Percentiles rank a stretch among this genome's conserved stretches.
Evolutionary conservation across 2,113 vertebrate genomes (phyloP).

Genomic region (Pachycephala philippinensis): DNA sequence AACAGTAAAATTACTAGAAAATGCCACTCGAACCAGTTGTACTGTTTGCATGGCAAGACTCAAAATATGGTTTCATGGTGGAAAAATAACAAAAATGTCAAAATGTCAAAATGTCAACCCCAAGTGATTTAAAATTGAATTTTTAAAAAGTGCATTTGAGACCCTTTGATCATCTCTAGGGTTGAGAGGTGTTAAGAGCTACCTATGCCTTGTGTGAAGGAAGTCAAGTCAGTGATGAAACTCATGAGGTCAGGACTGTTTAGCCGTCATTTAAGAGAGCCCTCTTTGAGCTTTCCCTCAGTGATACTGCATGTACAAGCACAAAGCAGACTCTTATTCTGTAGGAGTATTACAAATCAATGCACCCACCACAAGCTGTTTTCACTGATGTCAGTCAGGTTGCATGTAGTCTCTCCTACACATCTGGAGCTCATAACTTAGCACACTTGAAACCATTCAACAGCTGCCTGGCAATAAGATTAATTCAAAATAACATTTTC

Average conservation of each 20-base stretch:
- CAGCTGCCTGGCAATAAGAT: neutral
- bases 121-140: neutral
- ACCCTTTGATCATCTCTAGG: neutral
- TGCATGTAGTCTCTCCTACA: neutral
- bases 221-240: neutral
- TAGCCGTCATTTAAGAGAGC: neutral
- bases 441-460: neutral
- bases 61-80: neutral
- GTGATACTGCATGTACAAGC: neutral
- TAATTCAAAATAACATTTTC: neutral
- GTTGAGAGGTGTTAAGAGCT: neutral
- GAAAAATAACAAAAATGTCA: neutral
- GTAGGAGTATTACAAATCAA: neutral
- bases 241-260: neutral
- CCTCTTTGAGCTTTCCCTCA: neutral
- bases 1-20: neutral
- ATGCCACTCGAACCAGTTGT: neutral
- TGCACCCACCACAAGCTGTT: neutral
- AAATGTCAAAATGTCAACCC: no score
- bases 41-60: neutral
- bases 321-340: neutral
- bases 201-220: neutral
- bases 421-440: neutral
- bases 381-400: neutral
- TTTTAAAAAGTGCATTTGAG: neutral